A percentile compares a stretch with the other conserved stretches of the same genome.
Conservation (phyloP, 2,113 vertebrate genomes). For the Trichomycterus rosablanca region DNA sequence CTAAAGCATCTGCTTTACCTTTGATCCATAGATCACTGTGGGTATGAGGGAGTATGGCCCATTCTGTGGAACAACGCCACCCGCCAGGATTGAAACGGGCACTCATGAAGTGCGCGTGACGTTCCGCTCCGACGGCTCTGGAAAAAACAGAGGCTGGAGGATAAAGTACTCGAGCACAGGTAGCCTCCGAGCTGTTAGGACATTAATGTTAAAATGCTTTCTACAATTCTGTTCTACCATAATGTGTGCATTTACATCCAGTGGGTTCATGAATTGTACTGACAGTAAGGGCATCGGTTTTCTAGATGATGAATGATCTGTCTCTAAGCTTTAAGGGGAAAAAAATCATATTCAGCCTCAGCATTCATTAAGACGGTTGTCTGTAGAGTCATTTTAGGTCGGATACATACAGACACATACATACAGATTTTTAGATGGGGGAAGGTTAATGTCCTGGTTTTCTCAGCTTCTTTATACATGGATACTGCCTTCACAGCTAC, state of each 20-base stretch:
- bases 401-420: conserved; percentile 11
- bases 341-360: too few relatives aligned
- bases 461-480: too few relatives aligned
- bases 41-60: conserved; percentile 61
- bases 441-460: neutral
- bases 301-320: conserved; percentile 6
- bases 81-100: conserved; percentile 65
- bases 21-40: conserved; percentile 64
- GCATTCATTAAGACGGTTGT: too few relatives aligned
- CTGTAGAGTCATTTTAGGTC: neutral
- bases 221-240: neutral
- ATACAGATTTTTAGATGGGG: conserved; percentile 4
- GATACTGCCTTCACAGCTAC: too few relatives aligned
- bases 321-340: neutral
- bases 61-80: conserved; percentile 67
- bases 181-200: conserved; percentile 12
- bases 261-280: neutral
- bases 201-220: neutral
- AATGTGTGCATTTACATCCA: too few relatives aligned
- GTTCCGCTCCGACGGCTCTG: conserved; percentile 66
- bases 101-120: conserved; percentile 61
- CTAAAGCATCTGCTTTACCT: conserved; percentile 22
- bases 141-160: conserved; percentile 75
- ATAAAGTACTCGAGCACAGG: conserved; percentile 67
- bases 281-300: neutral